Base-by-base conservation (phyloP, 1,140 invertebrate genomes). In the Caenorhabditis elegans region DNA sequence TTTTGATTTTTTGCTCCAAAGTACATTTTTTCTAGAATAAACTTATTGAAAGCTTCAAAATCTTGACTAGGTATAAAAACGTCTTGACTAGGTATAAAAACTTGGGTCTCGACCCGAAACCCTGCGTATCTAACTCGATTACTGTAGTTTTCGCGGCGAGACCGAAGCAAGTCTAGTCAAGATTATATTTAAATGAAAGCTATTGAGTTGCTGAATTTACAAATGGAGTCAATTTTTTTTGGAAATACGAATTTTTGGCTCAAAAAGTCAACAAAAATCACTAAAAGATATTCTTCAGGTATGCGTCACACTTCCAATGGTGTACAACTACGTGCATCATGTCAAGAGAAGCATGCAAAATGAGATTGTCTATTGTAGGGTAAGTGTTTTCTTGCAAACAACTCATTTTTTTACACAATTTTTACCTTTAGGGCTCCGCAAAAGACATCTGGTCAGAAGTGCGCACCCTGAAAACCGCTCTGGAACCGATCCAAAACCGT, bases 381-480 rank as follows among this genome's bases (percentile, higher is more conserved):
- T 82, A 15, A 43, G 39, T 43, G 39, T 43, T 43, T 43, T 43
- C 39, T 43, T n/a, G n/a, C n/a, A n/a, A n/a, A n/a, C n/a, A n/a
- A n/a, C n/a, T n/a, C n/a, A n/a, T n/a, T n/a, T n/a, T n/a, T n/a
- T n/a, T n/a, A n/a, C n/a, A n/a, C n/a, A n/a, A n/a, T n/a, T n/a
- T n/a, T n/a, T n/a, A n/a, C n/a, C n/a, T n/a, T n/a, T n/a, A 84
- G 83, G 83, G 83, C 46, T 85, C 84, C 77, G 84, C 84, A 26
- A 85, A 84, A 49, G 84, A 85, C 83, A 85, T 85, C 83, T 85
- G 84, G 84, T 75, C 76, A 10, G 84, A 85, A 36, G 84, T 85
- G 2, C 48, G 85, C 51, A 28, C 46, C 10, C 83, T 85, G 0
- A 85, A 85, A 79, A 82, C 76, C 47, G 48, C 80, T 31, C 17